Evolutionary conservation across 2,113 vertebrate genomes (phyloP), one percentile per base, ranked within the genome.

Genomic region (Elanoides forficatus): DNA sequence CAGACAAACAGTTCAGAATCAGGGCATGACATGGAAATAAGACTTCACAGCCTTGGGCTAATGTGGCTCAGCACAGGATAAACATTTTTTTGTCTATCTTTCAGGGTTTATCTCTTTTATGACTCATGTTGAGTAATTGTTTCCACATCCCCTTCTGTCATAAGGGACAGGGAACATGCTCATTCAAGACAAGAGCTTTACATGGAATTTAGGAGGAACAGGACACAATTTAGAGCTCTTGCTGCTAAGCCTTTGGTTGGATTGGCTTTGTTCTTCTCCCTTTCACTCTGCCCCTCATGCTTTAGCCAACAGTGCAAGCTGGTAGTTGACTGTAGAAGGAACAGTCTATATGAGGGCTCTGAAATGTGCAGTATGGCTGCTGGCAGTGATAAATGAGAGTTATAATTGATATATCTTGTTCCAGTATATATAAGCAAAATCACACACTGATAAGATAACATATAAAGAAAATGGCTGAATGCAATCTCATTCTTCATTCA

Each of bases 81-180:
- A 97, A 97, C 95, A 96, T 76, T 95, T 97, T 97, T 97, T 96
- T 96, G 94, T 95, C 96, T 95, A 88, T 97, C 96, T 93, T 96
- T 97, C 92, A 94, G 91, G 80, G 86, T 96, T 97, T 96, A 96
- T 96, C 96, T 97, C 86, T 95, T 93, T 84, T 90, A 93, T 98
- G 96, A 97, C 94, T 98, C 97, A 97, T 94, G 88, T 84, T 96
- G 95, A 95, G 86, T 90, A 97, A 93, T 90, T 95, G 84, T 95
- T 98, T 97, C 95, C 93, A 96, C 96, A 97, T 96, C 95, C 86
- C 62, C 70, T 95, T 95, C 95, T 97, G 95, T 95, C 92, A 76
- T 90, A 94, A 96, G 93, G 86, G 93, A 97, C 90, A 92, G 50
- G 86, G 95, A 97, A 96, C 94, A 90, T 81, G 74, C 94, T 97